phyloP scores from a whole-genome alignment of 2,113 vertebrate species.

The Hoplias malabaricus region DNA sequence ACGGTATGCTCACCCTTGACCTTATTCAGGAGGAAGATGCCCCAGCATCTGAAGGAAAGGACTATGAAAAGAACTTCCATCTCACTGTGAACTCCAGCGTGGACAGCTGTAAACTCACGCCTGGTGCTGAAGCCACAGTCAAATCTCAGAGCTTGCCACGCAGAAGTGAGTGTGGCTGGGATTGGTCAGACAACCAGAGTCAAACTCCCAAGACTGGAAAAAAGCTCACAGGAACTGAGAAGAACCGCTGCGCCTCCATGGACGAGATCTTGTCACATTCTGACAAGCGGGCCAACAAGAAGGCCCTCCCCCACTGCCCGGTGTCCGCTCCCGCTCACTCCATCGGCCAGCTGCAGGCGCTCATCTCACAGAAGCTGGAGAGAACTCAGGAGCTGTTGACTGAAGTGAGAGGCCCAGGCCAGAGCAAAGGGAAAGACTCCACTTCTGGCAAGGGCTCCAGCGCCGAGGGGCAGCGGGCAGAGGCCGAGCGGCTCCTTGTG shows the following conservation, averaged over 20 bases:
- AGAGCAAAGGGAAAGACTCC: slow-evolving; percentile 67
- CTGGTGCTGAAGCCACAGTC: slow-evolving; percentile 47
- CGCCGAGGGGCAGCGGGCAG: slow-evolving; percentile 68
- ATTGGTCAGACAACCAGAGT: slow-evolving; percentile 62
- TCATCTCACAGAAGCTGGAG: slow-evolving; percentile 88
- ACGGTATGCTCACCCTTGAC: slow-evolving; percentile 92
- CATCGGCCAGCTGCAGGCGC: slow-evolving; percentile 80
- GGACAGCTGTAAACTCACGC: slow-evolving; percentile 47
- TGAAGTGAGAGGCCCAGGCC: slow-evolving; percentile 66
- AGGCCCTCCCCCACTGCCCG: slow-evolving; percentile 35
- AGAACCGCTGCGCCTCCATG: slow-evolving; percentile 87
- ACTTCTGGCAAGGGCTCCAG: slow-evolving; percentile 57
- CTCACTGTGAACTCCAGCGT: slow-evolving; percentile 67
- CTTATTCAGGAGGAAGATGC: slow-evolving; percentile 91
- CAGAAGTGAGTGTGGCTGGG: slow-evolving; percentile 61
- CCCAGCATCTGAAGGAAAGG: slow-evolving; percentile 59
- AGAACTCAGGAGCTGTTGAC: slow-evolving; percentile 87
- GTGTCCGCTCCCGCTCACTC: slow-evolving; percentile 47
- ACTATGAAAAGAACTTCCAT: slow-evolving; percentile 72
- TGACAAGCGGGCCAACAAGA: slow-evolving; percentile 59
- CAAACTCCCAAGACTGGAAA: slow-evolving; percentile 78
- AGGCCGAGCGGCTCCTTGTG: slow-evolving; percentile 83
- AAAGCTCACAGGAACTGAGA: slow-evolving; percentile 70
- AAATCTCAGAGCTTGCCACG: slow-evolving; percentile 72
- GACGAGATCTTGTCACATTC: slow-evolving; percentile 84